Evolutionary conservation across 2,113 vertebrate species (phyloP).

Genomic region (Carollia perspicillata): DNA sequence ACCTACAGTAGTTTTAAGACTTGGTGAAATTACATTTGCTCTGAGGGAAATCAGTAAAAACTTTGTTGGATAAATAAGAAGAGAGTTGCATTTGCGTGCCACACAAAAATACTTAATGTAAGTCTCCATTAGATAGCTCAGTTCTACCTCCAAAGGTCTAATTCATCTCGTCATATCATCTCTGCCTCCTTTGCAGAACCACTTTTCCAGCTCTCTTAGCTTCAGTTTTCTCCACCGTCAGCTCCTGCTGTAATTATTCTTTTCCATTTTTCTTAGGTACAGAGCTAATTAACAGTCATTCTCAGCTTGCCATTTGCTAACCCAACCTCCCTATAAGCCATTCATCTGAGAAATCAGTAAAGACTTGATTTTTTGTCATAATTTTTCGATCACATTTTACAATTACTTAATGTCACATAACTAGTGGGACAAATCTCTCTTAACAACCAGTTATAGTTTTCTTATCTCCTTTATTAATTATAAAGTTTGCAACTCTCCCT

Average conservation of each 20-base stretch:
- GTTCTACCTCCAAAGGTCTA: not conserved
- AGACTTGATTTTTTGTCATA: not conserved
- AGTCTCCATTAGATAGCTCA: not conserved
- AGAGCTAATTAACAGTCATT: not conserved
- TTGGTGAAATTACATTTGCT: constrained; percentile 9
- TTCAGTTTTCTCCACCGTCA: not conserved
- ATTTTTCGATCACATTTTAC: not conserved
- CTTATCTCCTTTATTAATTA: not conserved
- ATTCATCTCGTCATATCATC: not conserved
- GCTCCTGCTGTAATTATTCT: not conserved
- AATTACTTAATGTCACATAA: not conserved
- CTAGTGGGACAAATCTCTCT: not conserved
- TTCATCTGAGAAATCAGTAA: not conserved
- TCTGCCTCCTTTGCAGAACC: not conserved
- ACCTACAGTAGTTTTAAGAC: not conserved
- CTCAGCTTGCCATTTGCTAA: not conserved
- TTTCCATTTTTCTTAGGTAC: not conserved
- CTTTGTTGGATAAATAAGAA: not conserved
- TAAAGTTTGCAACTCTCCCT: not conserved
- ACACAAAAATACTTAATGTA: not conserved
- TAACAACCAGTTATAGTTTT: not conserved
- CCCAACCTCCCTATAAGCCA: not conserved
- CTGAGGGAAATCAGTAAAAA: not conserved
- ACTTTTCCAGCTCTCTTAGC: not conserved
- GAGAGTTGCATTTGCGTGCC: not conserved